These are phyloP conservation scores for Rhagium mordax DNA, from an alignment of 2,888 invertebrate species.

Conservation along the genomic window DNA sequence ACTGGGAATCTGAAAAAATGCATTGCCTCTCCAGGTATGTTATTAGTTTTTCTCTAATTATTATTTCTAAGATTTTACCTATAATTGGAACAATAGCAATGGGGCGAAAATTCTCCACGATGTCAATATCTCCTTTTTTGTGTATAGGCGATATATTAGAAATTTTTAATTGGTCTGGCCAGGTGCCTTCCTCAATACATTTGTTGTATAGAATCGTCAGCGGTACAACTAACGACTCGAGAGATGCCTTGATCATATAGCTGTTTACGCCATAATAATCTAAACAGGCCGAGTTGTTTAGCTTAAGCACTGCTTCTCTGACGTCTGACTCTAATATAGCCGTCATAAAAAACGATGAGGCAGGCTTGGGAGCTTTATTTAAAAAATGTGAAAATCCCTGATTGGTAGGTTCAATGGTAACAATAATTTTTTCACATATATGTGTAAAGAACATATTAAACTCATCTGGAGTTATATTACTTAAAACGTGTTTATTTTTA, in stretches of 20 bases:
- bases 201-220: background rate
- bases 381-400: background rate
- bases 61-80: too few species aligned
- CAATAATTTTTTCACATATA: background rate
- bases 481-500: background rate
- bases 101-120: background rate
- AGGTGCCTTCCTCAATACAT: background rate
- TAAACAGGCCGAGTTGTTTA: background rate
- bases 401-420: background rate
- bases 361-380: background rate
- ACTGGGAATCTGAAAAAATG: too few species aligned
- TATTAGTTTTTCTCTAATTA: too few species aligned
- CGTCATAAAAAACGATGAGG: background rate
- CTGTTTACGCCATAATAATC: background rate
- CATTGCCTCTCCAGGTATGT: too few species aligned
- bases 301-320: background rate
- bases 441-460: background rate
- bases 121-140: background rate
- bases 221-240: background rate
- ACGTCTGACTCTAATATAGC: background rate
- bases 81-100: background rate
- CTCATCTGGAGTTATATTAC: background rate
- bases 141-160: background rate
- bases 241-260: background rate
- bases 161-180: background rate